phyloP scores from a whole-genome alignment of 2,113 vertebrate genomes.

The Ameiurus melas region DNA sequence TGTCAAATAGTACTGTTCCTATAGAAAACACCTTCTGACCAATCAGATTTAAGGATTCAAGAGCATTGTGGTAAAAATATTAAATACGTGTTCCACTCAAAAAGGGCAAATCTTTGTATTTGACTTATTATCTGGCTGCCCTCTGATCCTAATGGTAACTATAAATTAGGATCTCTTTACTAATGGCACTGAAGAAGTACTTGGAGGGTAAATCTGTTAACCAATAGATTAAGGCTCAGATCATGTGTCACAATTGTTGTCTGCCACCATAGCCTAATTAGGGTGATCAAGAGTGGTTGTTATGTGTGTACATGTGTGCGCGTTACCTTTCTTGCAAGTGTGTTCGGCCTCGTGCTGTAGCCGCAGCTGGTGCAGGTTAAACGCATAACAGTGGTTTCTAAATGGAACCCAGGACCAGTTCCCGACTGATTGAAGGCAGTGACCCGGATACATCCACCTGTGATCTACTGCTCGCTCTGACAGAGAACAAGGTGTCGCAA shows the following conservation, averaged over 20 bases:
- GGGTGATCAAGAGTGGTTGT: background rate
- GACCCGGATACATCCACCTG: constrained; percentile 79
- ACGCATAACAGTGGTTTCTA: constrained; percentile 91
- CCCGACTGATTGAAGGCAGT: constrained; percentile 81
- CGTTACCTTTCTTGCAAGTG: constrained; percentile 84
- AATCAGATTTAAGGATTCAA: background rate
- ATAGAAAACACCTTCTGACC: background rate
- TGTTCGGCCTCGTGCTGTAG: constrained; percentile 83
- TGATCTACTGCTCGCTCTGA: constrained; percentile 64
- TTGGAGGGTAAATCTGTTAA: background rate
- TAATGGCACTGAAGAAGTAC: background rate
- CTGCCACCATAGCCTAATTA: background rate
- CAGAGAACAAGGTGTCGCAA: background rate
- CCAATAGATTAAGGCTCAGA: background rate
- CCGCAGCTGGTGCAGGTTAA: constrained; percentile 84
- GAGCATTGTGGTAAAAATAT: background rate
- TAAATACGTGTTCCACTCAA: background rate
- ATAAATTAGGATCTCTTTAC: background rate
- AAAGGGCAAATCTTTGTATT: background rate
- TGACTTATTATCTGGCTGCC: background rate
- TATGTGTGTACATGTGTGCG: background rate
- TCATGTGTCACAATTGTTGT: background rate
- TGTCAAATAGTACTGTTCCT: background rate
- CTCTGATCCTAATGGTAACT: background rate
- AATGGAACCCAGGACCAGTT: constrained; percentile 91